Evolutionary conservation across 2,113 vertebrate genomes (phyloP), one percentile per base, ranked within the genome.

Genomic region (Bos javanicus): DNA sequence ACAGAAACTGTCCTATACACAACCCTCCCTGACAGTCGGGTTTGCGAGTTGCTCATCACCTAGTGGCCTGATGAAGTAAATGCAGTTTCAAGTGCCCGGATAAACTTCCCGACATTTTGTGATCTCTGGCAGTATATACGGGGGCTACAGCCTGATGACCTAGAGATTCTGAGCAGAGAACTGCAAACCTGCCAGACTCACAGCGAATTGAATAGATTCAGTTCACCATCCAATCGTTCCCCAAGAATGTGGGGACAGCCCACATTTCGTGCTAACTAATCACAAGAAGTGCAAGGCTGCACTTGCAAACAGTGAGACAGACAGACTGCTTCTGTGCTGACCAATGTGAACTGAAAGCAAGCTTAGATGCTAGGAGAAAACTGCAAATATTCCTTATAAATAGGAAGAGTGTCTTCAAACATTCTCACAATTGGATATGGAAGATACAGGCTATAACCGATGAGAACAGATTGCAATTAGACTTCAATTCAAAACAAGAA

Each of bases 101-200:
- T 93, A 94, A 97, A 96, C 78, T 95, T 90, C 94, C 96, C 97
- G 97, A 95, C 97, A 98, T 97, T 97, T 97, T 98, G 95, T 96
- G 95, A 97, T 67, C 88, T 89, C 54, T 57, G 46, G 82, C 52
- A 48, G 36, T 2, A 10, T 46, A 33, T 54, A 52, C 15, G 50
- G 33, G 33, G 43, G 4, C 85, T 82, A 28, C 30, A 96, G 30
- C 16, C 59, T 94, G 26, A 43, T 13, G 52, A 74, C 19, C 25
- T 54, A 84, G 67, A 92, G 33, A 95, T 78, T 60, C 28, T 28
- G n/a, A 80, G 36, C 54, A 90, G 33, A 17, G 84, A 4, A 91
- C 19, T 88, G 36, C 33, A 95, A 91, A 85, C 36, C 46, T 62
- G 57, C 46, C 91, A 92, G 36, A 59, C 6, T 94, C 14, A 71